These are phyloP conservation scores for Anisognathus igniventris DNA, from an alignment of 2,797 vertebrate genomes.

Conservation along the genomic window DNA sequence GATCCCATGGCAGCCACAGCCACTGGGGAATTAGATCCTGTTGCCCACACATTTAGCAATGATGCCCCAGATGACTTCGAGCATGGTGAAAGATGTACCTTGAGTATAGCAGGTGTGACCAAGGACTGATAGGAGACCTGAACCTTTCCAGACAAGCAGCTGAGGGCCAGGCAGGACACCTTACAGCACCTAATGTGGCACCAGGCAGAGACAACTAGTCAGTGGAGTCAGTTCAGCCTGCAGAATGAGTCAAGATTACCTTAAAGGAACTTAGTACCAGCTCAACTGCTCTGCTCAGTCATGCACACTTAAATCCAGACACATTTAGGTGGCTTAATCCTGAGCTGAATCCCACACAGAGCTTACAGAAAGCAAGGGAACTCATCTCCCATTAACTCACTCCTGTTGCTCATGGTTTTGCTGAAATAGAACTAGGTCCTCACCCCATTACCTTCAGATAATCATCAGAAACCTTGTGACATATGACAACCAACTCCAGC, in stretches of 20 bases:
- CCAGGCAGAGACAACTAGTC: not conserved
- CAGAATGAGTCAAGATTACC: not conserved
- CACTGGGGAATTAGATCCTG: not conserved
- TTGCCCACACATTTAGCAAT: not conserved
- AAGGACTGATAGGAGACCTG: not conserved
- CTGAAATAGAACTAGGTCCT: not conserved
- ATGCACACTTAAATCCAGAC: not conserved
- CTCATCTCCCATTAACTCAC: not conserved
- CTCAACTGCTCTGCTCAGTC: not conserved
- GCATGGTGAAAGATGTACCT: not conserved
- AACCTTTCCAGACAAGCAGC: not conserved
- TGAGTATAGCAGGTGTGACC: not conserved
- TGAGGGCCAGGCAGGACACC: not conserved
- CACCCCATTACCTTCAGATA: not conserved
- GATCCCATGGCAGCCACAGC: not conserved
- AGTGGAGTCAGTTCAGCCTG: not conserved
- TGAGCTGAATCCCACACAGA: not conserved
- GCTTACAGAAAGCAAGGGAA: not conserved
- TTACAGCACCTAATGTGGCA: not conserved
- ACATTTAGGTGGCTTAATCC: not conserved
- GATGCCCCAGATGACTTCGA: rapidly evolving
- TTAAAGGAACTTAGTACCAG: not conserved
- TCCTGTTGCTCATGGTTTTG: not conserved
- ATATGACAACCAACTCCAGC: not conserved
- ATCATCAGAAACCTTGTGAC: not conserved